phyloP scores from a whole-genome alignment of 2,888 invertebrate species.

The Synanthedon tipuliformis region DNA sequence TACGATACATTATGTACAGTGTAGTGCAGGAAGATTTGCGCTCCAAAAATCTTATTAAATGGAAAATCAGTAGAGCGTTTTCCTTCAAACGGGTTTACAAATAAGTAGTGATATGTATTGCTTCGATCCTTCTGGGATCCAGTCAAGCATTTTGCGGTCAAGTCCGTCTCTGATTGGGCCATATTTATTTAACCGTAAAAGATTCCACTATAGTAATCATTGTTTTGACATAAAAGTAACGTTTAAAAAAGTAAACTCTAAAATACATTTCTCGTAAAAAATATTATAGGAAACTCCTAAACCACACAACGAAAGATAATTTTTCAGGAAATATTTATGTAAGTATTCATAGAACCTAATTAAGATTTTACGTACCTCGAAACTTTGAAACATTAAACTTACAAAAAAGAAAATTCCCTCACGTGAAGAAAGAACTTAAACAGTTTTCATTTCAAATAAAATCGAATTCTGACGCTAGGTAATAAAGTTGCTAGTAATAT shows the following conservation, averaged over 20 bases:
- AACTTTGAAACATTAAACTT: conserved; percentile 28
- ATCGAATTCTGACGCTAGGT: conserved; percentile 17
- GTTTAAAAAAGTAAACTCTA: too few species aligned
- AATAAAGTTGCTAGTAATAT: conserved; percentile 23
- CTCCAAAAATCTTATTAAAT: background rate
- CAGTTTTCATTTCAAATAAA: conserved; percentile 21
- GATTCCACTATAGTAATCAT: background rate
- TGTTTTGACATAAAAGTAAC: too few species aligned
- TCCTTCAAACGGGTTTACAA: background rate
- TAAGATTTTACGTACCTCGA: too few species aligned
- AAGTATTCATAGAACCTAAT: too few species aligned
- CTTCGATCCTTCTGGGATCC: background rate
- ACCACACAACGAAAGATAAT: too few species aligned
- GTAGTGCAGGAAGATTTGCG: too few species aligned
- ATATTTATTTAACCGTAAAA: background rate
- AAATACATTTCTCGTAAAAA: too few species aligned
- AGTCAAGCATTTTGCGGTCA: background rate
- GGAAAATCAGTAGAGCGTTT: background rate
- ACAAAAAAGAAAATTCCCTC: conserved; percentile 27
- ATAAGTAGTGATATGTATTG: background rate
- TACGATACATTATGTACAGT: too few species aligned
- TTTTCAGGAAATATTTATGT: too few species aligned
- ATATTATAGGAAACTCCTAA: too few species aligned
- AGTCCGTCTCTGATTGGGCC: background rate
- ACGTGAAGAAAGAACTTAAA: conserved; percentile 16